Evolutionary conservation across 2,797 vertebrate species (phyloP).

Genomic region (Lutjanus argentimaculatus): DNA sequence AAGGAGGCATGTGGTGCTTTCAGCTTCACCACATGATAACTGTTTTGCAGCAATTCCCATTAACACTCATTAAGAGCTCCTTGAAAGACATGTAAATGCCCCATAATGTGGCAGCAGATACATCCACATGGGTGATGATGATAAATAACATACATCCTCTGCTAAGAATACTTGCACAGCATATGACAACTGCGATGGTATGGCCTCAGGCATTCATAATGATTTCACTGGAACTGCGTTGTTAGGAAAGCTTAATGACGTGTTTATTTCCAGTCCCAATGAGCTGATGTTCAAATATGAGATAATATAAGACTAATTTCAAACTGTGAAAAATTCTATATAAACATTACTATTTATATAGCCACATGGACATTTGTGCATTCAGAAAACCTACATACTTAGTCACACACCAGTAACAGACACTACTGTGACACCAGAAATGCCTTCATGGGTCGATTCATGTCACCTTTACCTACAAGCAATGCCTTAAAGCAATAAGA

Average conservation of each 20-base stretch:
- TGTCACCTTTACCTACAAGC: too few relatives aligned
- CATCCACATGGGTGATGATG: not conserved
- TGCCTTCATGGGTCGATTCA: too few relatives aligned
- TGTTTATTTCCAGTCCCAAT: not conserved
- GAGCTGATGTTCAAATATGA: slow-evolving; percentile 1
- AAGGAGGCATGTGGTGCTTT: slow-evolving; percentile 15
- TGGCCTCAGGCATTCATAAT: not conserved
- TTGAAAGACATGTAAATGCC: slow-evolving; percentile 10
- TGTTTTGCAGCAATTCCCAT: slow-evolving; percentile 27
- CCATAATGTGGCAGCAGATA: slow-evolving; percentile 5
- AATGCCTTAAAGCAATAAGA: too few relatives aligned
- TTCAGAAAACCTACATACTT: too few relatives aligned
- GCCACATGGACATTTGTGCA: not conserved
- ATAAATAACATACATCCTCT: slow-evolving; percentile 13
- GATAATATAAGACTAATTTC: slow-evolving; percentile 2
- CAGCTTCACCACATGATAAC: slow-evolving; percentile 22
- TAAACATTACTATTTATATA: slow-evolving; percentile 2
- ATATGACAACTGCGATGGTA: slow-evolving; percentile 1
- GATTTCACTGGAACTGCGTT: not conserved
- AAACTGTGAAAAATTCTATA: slow-evolving; percentile 1
- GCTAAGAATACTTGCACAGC: not conserved
- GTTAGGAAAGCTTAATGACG: not conserved
- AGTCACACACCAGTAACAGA: too few relatives aligned
- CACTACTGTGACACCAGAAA: too few relatives aligned
- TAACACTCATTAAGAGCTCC: slow-evolving; percentile 30